phyloP scores from a whole-genome alignment of 2,888 invertebrate species.

The Harpalus rufipes region DNA sequence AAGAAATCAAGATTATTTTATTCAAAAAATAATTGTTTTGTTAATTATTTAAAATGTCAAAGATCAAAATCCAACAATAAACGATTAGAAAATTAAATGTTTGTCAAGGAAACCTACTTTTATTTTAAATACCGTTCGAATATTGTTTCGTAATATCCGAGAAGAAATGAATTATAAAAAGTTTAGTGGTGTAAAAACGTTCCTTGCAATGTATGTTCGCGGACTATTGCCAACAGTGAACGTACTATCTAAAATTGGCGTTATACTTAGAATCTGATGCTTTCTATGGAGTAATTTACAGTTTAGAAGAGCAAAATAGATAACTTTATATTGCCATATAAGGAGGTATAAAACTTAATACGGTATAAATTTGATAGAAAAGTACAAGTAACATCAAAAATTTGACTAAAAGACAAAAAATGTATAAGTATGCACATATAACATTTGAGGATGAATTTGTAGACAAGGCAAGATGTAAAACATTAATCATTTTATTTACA shows the following conservation, averaged over 20 bases:
- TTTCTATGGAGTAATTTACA: conserved; percentile 7
- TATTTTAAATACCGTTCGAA: conserved; percentile 31
- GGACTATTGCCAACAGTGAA: conserved; percentile 20
- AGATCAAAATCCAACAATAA: conserved; percentile 18
- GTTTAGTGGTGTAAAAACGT: conserved; percentile 10
- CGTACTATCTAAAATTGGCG: not conserved
- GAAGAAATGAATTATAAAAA: conserved; percentile 28
- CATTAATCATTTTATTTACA: too few species aligned
- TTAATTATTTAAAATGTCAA: conserved; percentile 21
- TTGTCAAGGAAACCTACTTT: conserved; percentile 46
- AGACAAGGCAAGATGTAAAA: too few species aligned
- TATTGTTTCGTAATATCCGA: conserved; percentile 36
- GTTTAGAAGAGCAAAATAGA: not conserved
- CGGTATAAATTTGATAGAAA: too few species aligned
- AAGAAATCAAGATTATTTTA: too few species aligned
- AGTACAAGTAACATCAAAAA: too few species aligned
- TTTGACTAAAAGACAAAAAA: too few species aligned
- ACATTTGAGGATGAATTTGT: too few species aligned
- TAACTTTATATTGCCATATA: not conserved
- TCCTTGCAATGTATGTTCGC: not conserved
- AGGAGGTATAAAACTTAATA: too few species aligned
- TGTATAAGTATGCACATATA: too few species aligned
- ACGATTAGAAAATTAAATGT: conserved; percentile 5
- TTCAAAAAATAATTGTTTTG: not conserved
- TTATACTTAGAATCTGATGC: conserved; percentile 6